Evolutionary conservation across 2,113 vertebrate species (phyloP), one percentile per base, ranked within the genome.

Genomic region (Bufo gargarizans): DNA sequence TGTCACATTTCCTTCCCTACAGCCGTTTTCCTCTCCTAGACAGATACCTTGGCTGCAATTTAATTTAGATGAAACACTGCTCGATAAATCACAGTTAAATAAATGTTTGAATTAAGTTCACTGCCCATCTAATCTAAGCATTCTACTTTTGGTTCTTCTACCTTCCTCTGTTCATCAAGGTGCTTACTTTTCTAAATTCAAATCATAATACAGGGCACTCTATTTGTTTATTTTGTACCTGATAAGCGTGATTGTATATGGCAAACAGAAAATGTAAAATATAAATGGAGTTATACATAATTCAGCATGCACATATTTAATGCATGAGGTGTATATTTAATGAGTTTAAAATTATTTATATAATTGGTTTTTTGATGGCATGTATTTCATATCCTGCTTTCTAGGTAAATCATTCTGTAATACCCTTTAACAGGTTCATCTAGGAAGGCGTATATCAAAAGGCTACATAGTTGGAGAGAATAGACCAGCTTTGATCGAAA

Each of bases 391-490:
- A 77, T 84, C 87, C 71, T 67, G 81, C 77, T 81, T 88, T 83
- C 87, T 65, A 77, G 80, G 81, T 61, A 88, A 84, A 88, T 82
- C 87, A 84, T 56, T 84, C 80, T 83, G 72, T 84, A 88, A 77
- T 88, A 77, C 71, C 47, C 65, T 84, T 88, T 88, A 88, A 88
- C 79, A 88, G 72, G 55, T 77, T 84, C 59, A 84, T 88, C 80
- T 84, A 65, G 74, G 65, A 84, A 67, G 71, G 47, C 22, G 72
- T 90, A 90, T 90, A 91, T 82, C 77, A 22, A 56, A 89, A 92
- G 82, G 89, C 47, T 89, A 90, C 47, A 82, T 82, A 84, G 89
- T 90, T 89, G 86, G 91, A 89, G 74, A 89, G 45, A 90, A 91
- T 91, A 91, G 76, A 80, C 85, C 55, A 1, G 83, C 56, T 89